phyloP scores from a whole-genome alignment of 2,797 vertebrate species.

The Botia kubotai region DNA sequence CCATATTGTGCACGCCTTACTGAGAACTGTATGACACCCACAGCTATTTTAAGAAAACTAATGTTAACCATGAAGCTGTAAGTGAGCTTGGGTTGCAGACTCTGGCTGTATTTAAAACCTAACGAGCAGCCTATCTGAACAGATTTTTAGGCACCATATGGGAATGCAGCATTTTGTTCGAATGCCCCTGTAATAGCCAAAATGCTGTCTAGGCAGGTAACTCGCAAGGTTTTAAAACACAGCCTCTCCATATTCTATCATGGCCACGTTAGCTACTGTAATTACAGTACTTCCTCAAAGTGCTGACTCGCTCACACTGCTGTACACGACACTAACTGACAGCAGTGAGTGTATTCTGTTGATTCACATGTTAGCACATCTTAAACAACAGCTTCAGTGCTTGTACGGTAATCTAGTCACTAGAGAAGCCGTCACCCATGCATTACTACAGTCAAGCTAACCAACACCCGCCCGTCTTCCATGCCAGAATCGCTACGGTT shows the following conservation, averaged over 20 bases:
- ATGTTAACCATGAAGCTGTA: background rate
- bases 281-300: conserved; percentile 27
- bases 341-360: background rate
- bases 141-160: background rate
- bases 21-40: background rate
- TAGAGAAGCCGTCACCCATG: background rate
- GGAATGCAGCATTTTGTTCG: background rate
- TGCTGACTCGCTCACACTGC: conserved; percentile 16
- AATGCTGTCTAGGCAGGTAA: background rate
- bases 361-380: background rate
- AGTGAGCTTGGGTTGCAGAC: background rate
- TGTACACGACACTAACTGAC: background rate
- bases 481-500: background rate
- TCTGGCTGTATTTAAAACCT: background rate
- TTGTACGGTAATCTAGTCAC: background rate
- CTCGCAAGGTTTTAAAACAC: background rate
- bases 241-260: background rate
- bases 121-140: background rate
- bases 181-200: background rate
- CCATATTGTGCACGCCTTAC: background rate
- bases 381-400: background rate
- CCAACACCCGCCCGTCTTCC: background rate
- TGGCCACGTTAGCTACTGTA: conserved; percentile 1
- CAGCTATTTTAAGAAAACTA: conserved; percentile 23
- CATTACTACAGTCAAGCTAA: background rate